Conservation (phyloP, 2,888 invertebrate genomes). For the Epirrhoe tristata region DNA sequence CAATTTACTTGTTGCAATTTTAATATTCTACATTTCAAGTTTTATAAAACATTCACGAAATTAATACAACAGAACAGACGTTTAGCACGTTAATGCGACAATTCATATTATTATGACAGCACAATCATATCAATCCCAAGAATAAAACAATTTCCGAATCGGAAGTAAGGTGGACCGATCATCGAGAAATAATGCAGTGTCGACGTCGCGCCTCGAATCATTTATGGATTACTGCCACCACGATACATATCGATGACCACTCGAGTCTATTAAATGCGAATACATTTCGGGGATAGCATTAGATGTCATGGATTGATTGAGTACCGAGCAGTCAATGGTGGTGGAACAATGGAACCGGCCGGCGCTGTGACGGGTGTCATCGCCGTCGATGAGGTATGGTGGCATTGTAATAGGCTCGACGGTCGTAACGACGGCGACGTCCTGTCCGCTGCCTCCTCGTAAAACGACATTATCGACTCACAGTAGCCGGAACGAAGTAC, state of each 20-base stretch:
- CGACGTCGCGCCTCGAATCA: constrained; percentile 79
- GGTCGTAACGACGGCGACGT: constrained; percentile 84
- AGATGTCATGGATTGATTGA: constrained; percentile 54
- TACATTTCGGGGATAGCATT: constrained; percentile 68
- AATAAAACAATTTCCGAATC: constrained; percentile 84
- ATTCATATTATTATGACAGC: constrained; percentile 62
- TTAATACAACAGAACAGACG: constrained; percentile 59
- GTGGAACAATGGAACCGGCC: constrained; percentile 61
- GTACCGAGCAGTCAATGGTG: constrained; percentile 69
- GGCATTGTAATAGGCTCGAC: constrained; percentile 82
- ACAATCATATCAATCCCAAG: constrained; percentile 73
- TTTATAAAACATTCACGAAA: constrained; percentile 69
- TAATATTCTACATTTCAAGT: constrained; percentile 53
- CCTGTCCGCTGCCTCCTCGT: constrained; percentile 83
- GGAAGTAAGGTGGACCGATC: constrained; percentile 82
- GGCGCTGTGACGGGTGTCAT: constrained; percentile 63
- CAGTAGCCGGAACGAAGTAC: constrained; percentile 85
- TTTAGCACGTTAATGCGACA: constrained; percentile 68
- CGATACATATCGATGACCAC: constrained; percentile 35
- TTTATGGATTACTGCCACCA: constrained; percentile 73
- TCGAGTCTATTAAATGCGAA: constrained; percentile 40
- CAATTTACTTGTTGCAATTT: constrained; percentile 1
- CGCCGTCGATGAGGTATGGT: constrained; percentile 73
- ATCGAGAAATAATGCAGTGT: constrained; percentile 81
- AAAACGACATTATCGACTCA: constrained; percentile 85